Conservation (phyloP, 2,797 vertebrate species). For the Paramormyrops hopkinsi region DNA sequence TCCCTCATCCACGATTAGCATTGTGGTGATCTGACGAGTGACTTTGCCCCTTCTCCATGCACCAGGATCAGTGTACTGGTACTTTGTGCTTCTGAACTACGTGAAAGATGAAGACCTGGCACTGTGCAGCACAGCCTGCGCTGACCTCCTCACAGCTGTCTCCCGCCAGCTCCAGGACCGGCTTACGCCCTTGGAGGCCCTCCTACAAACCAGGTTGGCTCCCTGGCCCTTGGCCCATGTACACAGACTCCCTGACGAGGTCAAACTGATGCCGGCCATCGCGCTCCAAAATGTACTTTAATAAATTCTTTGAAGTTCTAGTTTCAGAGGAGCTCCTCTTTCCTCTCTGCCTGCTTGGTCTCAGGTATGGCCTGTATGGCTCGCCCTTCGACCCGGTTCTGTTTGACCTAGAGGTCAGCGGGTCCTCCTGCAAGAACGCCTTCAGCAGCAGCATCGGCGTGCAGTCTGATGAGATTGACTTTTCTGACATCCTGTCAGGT, state of each 20-base stretch:
- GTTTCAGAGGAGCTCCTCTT: neutral
- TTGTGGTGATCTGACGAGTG: neutral
- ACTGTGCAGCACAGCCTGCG: conserved; percentile 87
- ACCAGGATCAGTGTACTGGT: conserved; percentile 94
- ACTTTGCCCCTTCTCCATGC: neutral
- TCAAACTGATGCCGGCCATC: neutral
- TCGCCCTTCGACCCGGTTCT: conserved; percentile 98
- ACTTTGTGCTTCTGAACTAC: conserved; percentile 95
- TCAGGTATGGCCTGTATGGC: conserved; percentile 94
- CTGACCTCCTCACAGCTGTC: conserved; percentile 84
- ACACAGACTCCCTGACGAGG: neutral
- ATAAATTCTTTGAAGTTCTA: neutral
- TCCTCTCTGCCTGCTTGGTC: neutral
- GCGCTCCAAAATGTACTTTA: neutral
- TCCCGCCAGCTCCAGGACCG: conserved; percentile 91
- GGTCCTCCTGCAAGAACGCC: conserved; percentile 92
- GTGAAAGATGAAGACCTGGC: conserved; percentile 97
- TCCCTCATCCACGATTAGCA: neutral
- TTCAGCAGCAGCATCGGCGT: conserved; percentile 90
- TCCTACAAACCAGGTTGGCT: conserved; percentile 87
- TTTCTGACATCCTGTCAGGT: conserved; percentile 97
- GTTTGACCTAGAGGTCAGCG: conserved; percentile 96
- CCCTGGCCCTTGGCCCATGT: neutral
- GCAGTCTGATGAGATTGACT: conserved; percentile 97
- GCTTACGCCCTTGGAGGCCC: conserved; percentile 88